Evolutionary conservation across 2,113 vertebrate species (phyloP), one percentile per base, ranked within the genome.

Genomic region (Deroptyus accipitrinus): DNA sequence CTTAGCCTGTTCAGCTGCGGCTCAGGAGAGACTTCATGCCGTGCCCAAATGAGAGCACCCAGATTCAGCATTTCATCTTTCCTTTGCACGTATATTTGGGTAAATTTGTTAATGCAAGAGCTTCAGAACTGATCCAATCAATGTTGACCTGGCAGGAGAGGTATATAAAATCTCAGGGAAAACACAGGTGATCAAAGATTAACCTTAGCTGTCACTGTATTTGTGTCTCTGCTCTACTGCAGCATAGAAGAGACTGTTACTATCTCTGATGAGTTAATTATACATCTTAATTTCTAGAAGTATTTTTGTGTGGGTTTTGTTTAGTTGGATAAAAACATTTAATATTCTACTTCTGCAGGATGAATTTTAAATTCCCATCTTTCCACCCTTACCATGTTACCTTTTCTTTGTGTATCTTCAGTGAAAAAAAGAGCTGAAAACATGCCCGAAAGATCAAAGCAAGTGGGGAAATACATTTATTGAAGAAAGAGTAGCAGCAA

Each of bases 401-500:
- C 23, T 76, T 44, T 30, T 27, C 62, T 88, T 59, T 35, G 25
- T 31, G 67, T 39, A 10, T 27, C 31, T 63, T 49, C 46, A 48
- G n/a, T 10, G 61, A n/a, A 46, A 86, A 35, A 74, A 86, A 46
- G 17, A 6, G 24, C 27, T 52, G 62, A 35, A 90, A 86, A 79
- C 0, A 0, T 7, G 35, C 68, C 63, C 3, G 2, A 9, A 6
- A 69, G 37, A 66, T 15, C 59, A 41, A 62, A 54, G 19, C 28
- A 51, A 63, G 61, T 1, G 9, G 41, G 28, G 17, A 73, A 88
- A 62, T 4, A 31, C 30, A 39, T 57, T 55, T 62, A 5, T 11
- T 25, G n/a, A 83, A 64, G 22, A 30, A 63, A 52, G 5, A 55
- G 23, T 8, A 37, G 13, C 57, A 52, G n/a, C 54, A 55, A 9